Conservation (phyloP, 2,797 vertebrate species). For the Coccyzus lansbergi region DNA sequence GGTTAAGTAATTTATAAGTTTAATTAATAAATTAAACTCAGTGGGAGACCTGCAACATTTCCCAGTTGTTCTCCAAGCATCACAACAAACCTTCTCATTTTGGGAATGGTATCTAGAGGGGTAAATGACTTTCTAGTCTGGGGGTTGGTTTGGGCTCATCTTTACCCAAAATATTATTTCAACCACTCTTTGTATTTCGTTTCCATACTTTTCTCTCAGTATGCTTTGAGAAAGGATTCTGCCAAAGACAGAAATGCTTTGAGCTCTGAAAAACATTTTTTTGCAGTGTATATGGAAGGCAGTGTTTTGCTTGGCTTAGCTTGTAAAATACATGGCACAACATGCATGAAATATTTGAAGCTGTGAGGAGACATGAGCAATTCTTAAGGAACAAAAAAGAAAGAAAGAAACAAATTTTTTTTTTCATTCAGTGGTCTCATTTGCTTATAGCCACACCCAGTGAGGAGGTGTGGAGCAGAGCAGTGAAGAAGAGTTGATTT, state of each 20-base stretch:
- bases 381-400: neutral
- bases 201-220: constrained; percentile 58
- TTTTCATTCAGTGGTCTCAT: constrained; percentile 58
- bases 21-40: neutral
- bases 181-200: constrained; percentile 62
- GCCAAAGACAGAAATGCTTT: constrained; percentile 70
- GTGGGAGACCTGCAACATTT: constrained; percentile 32
- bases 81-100: constrained; percentile 23
- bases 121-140: constrained; percentile 30
- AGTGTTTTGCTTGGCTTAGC: constrained; percentile 60
- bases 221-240: constrained; percentile 56
- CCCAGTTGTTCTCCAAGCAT: constrained; percentile 3
- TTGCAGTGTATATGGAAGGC: constrained; percentile 48
- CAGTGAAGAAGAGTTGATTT: constrained; percentile 20
- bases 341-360: constrained; percentile 72
- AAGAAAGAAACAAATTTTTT: neutral
- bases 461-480: neutral
- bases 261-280: constrained; percentile 58
- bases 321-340: constrained; percentile 66
- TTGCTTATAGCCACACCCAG: constrained; percentile 47
- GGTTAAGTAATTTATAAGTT: neutral
- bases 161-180: constrained; percentile 65
- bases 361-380: constrained; percentile 35
- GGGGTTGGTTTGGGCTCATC: constrained; percentile 55
- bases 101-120: constrained; percentile 12